A percentile compares a stretch with the other conserved stretches of the same genome.
These are phyloP conservation scores for Megaceryle alcyon DNA, from an alignment of 2,797 vertebrate genomes.

Conservation along the genomic window DNA sequence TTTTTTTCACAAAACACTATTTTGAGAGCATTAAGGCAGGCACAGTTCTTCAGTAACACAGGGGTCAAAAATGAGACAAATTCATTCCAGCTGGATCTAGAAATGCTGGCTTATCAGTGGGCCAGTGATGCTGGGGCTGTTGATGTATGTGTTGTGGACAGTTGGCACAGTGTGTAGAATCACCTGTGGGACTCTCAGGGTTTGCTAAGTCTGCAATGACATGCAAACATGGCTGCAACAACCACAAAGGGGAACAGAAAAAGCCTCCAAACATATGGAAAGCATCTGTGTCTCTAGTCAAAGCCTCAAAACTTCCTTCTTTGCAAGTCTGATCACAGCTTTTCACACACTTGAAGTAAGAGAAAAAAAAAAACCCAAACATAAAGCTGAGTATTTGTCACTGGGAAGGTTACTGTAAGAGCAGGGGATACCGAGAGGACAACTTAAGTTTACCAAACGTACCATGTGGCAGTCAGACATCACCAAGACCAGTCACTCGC, in stretches of 20 bases:
- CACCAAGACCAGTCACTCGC: not conserved
- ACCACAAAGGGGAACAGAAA: rapidly evolving
- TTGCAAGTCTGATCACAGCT: not conserved
- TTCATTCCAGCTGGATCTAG: not conserved
- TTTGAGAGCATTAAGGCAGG: not conserved
- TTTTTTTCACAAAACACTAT: not conserved
- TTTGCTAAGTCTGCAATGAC: not conserved
- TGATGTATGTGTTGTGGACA: not conserved
- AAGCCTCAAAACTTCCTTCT: not conserved
- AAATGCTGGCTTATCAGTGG: not conserved
- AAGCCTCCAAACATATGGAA: not conserved
- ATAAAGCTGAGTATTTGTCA: not conserved
- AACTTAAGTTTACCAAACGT: not conserved
- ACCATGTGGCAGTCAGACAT: not conserved
- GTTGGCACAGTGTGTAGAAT: not conserved
- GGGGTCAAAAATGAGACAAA: not conserved
- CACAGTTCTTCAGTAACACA: not conserved
- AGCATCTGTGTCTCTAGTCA: not conserved
- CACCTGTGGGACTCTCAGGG: not conserved
- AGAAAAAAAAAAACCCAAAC: not conserved
- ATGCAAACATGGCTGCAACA: not conserved
- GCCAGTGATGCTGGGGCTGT: not conserved
- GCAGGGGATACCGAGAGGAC: not conserved
- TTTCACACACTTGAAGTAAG: not conserved
- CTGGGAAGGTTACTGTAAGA: rapidly evolving